A percentile compares a stretch with the other conserved stretches of the same genome.
Conservation (phyloP, 2,888 invertebrate species). For the Aspidiotus rigidus region DNA sequence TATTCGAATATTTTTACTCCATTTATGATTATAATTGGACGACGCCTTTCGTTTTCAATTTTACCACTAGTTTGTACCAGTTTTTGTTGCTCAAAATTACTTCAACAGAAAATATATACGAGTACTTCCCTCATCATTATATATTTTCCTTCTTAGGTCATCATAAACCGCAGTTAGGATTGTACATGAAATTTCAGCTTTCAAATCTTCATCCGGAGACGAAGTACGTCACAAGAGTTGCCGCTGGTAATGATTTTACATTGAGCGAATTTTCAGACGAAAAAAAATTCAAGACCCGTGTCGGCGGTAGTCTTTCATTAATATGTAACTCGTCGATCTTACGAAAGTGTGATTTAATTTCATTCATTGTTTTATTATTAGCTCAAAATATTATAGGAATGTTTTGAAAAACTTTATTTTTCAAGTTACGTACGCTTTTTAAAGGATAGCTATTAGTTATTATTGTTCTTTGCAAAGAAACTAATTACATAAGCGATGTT, state of each 20-base stretch:
- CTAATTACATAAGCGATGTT: too few relatives aligned
- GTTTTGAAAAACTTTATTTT: too few relatives aligned
- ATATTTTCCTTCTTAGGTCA: not conserved
- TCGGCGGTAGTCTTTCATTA: slow-evolving; percentile 5
- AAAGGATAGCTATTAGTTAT: too few relatives aligned
- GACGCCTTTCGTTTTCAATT: slow-evolving; percentile 11
- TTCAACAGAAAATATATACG: too few relatives aligned
- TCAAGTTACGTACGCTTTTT: too few relatives aligned
- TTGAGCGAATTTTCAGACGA: slow-evolving; percentile 21
- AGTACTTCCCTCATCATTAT: too few relatives aligned
- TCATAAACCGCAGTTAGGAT: slow-evolving; percentile 11
- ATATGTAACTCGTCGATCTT: slow-evolving; percentile 3
- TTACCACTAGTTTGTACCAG: slow-evolving; percentile 6
- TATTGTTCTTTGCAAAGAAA: too few relatives aligned
- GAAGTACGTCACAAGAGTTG: slow-evolving; percentile 19
- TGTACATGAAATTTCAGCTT: slow-evolving; percentile 13
- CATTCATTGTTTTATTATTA: not conserved
- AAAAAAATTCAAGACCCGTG: slow-evolving; percentile 19
- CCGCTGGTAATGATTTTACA: slow-evolving; percentile 14
- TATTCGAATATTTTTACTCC: slow-evolving; percentile 25
- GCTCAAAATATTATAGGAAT: too few relatives aligned
- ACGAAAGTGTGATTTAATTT: not conserved
- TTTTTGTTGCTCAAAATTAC: not conserved
- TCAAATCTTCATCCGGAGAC: slow-evolving; percentile 16
- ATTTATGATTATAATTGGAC: slow-evolving; percentile 18